Evolutionary conservation across 1,140 invertebrate species (phyloP).

Genomic region (Anadara kagoshimensis): DNA sequence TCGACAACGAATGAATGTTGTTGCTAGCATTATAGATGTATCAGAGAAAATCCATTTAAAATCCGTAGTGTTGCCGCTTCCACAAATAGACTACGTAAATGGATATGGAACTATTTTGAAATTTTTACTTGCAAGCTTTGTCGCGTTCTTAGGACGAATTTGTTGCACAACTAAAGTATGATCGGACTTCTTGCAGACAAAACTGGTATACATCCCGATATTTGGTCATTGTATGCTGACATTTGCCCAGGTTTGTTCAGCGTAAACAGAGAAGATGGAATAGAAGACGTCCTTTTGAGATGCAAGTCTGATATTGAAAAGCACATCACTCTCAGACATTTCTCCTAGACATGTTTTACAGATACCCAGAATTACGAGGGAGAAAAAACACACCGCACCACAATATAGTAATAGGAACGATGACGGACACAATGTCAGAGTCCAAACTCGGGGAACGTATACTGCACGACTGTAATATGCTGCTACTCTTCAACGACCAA

Average conservation of each 20-base stretch:
- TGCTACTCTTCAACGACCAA: slow-evolving; percentile 36
- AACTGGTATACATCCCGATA: slow-evolving; percentile 16
- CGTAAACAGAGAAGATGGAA: slow-evolving; percentile 25
- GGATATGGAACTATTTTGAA: neutral
- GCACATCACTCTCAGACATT: slow-evolving; percentile 38
- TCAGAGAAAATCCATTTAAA: slow-evolving; percentile 38
- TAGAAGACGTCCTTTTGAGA: slow-evolving; percentile 26
- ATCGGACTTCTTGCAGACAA: slow-evolving; percentile 51
- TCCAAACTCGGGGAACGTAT: slow-evolving; percentile 16
- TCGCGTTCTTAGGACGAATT: slow-evolving; percentile 48
- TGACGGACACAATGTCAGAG: neutral
- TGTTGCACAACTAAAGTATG: slow-evolving; percentile 43
- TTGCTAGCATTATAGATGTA: slow-evolving; percentile 51
- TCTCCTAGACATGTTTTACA: slow-evolving; percentile 47
- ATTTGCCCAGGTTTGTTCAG: slow-evolving; percentile 47
- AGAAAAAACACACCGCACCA: slow-evolving; percentile 44
- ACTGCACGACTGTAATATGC: slow-evolving; percentile 50
- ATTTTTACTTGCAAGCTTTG: slow-evolving; percentile 37
- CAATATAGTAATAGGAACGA: slow-evolving; percentile 47
- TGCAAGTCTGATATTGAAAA: slow-evolving; percentile 30
- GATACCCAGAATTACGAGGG: slow-evolving; percentile 49
- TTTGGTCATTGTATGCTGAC: slow-evolving; percentile 36
- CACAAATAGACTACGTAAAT: neutral
- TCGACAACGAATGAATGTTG: slow-evolving; percentile 55
- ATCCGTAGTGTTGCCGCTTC: slow-evolving; percentile 30